Base-by-base conservation (phyloP, 2,113 vertebrate genomes). In the Falco punctatus region DNA sequence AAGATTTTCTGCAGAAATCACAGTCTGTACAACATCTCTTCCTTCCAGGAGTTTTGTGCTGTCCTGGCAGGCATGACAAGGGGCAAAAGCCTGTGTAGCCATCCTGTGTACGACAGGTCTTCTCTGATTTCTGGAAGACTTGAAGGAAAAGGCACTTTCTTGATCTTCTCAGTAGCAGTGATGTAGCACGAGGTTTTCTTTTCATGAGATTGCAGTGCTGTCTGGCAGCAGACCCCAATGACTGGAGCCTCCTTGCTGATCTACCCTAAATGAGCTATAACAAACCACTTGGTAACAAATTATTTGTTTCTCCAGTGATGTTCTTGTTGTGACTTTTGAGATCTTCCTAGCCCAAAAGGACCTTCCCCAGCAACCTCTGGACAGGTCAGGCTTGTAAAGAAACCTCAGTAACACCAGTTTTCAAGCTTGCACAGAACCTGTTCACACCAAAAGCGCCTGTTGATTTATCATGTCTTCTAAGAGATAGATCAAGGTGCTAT, bases 391-490 rank as follows among this genome's bases (percentile, higher is more conserved):
- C 40, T 90, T 82, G 40, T 30, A 66, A 49, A 75, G 42, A 90
- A 80, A 55, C 46, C 75, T 81, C 57, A 48, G 49, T 79, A 87
- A 55, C 1, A 4, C 30, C 5, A 3, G 16, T 84, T 83, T 86
- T 67, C 48, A 88, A 44, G 40, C 44, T 74, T 91, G 38, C 1
- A 0, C 40, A 74, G 59, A 75, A 49, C 16, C 27, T 66, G 26
- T 12, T 88, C 9, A 13, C 0, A 0, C 59, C 54, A 78, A 55
- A 48, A 64, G 33, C 3, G 1, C 44, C 35, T 54, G 19, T 35
- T 72, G 57, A 58, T 91, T 79, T 85, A 28, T 32, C 2, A 1
- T 38, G 48, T 61, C 72, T 79, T 91, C 59, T 69, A 72, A 70
- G 77, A 64, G 27, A 6, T 35, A 69, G 74, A 61, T 82, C 70